A percentile compares a stretch with the other conserved stretches of the same genome.
Conservation (phyloP, 2,888 invertebrate species). For the Rhyacophila evoluta region DNA sequence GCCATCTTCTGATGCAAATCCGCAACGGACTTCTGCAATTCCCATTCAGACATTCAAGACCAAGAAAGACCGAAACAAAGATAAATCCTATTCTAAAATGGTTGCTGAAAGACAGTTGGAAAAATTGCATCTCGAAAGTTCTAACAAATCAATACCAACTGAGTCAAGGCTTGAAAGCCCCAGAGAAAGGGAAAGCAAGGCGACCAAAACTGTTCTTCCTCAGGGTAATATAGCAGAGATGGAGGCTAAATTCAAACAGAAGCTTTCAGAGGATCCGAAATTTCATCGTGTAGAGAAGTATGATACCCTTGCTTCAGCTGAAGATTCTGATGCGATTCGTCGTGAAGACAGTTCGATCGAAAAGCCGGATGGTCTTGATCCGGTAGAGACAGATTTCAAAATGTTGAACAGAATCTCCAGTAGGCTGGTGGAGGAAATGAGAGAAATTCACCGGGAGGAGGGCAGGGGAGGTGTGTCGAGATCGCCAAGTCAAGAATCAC, state of each 20-base stretch:
- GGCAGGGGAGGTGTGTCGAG: constrained; percentile 40
- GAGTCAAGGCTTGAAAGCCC: constrained; percentile 30
- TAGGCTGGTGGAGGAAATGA: constrained; percentile 43
- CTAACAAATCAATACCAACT: constrained; percentile 52
- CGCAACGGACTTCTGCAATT: constrained; percentile 59
- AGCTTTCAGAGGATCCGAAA: constrained; percentile 65
- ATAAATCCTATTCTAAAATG: constrained; percentile 71
- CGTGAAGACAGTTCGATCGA: constrained; percentile 47
- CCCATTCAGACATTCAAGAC: constrained; percentile 62
- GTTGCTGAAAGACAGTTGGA: constrained; percentile 64
- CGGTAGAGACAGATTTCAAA: constrained; percentile 32
- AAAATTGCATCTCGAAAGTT: constrained; percentile 54
- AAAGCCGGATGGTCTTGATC: constrained; percentile 33
- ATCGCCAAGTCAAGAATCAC: constrained; percentile 53
- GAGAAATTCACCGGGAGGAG: constrained; percentile 35
- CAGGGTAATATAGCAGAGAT: constrained; percentile 64
- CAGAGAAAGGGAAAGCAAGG: constrained; percentile 55
- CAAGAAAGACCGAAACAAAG: constrained; percentile 62
- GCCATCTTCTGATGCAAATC: constrained; percentile 56
- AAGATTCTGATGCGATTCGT: constrained; percentile 43
- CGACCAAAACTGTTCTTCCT: constrained; percentile 59
- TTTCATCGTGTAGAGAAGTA: constrained; percentile 46
- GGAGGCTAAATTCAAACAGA: constrained; percentile 72
- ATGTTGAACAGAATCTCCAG: constrained; percentile 42
- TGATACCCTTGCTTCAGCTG: constrained; percentile 34